Percentiles rank a stretch among this genome's conserved stretches.
Conservation (phyloP, 2,888 invertebrate species). For the Schizaphis graminum region DNA sequence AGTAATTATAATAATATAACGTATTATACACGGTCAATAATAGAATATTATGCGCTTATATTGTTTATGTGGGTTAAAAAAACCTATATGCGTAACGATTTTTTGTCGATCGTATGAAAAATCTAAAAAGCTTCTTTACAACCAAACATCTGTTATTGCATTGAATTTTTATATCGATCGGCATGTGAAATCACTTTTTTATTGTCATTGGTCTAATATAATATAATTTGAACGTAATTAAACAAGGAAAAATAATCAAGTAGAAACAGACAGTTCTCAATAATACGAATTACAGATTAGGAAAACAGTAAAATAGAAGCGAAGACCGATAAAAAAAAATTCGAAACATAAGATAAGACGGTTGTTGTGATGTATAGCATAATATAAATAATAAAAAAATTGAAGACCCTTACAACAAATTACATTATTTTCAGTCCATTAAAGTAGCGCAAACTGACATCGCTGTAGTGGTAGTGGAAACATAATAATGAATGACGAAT, state of each 20-base stretch:
- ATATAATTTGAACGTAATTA: not conserved
- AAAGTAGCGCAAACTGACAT: not conserved
- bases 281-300: not conserved
- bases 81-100: not conserved
- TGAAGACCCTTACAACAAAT: constrained; percentile 37
- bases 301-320: not conserved
- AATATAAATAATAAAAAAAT: constrained; percentile 11
- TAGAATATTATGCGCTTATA: not conserved
- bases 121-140: not conserved
- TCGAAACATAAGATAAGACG: not conserved
- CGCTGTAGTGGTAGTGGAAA: not conserved
- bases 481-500: not conserved
- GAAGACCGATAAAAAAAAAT: not conserved
- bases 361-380: not conserved
- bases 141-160: not conserved
- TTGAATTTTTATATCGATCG: not conserved
- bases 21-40: not conserved
- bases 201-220: not conserved
- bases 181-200: not conserved
- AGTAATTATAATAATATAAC: not conserved
- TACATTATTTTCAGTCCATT: constrained; percentile 12
- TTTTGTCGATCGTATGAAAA: not conserved
- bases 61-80: not conserved
- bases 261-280: not conserved
- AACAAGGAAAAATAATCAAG: not conserved